Base-by-base conservation (phyloP, 1,140 invertebrate species). In the Macrotrachela quadricornifera region DNA sequence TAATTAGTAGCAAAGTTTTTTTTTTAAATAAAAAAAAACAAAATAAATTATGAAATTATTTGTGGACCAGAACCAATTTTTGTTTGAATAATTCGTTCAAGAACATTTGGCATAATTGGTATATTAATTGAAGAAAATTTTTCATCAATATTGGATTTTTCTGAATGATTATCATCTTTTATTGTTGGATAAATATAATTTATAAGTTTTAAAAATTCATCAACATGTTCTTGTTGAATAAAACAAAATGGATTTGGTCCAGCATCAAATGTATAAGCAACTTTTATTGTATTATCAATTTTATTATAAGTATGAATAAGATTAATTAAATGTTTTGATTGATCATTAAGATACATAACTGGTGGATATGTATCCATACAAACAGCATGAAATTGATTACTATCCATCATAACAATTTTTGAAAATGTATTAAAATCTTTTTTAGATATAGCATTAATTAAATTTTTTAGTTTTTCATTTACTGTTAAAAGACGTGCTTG, bases 241-340 rank as follows among this genome's bases (percentile, higher is more conserved):
- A 55, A 95, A 0, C 95, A 63, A 65, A 85, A 92, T 8, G 85
- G 86, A 75, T 95, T 96, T 51, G 88, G 84, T 12, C 91, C 91
- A 56, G 90, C 90, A 77, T 96, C 90, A 74, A 88, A 95, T 21
- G 88, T 94, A 64, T 96, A 96, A 6, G 85, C 85, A 6, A 81
- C 75, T 79, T 82, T 45, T 12, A 12, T 41, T 11, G 40, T 15
- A 30, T n/a, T n/a, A n/a, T 8, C 21, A 30, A 8, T 30, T 17
- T 76, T 69, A 68, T 96, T 95, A 62, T 81, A 90, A 10, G 67
- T 63, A 71, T 94, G 85, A 41, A 94, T 73, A 56, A 94, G 70
- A 59, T 80, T 70, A 1, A 82, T 73, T 48, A 96, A 80, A 38
- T 73, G 68, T 62, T 80, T 77, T 4, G 88, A 94, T 1, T 77